phyloP scores from a whole-genome alignment of 2,888 invertebrate species.

The Agrotis exclamationis region DNA sequence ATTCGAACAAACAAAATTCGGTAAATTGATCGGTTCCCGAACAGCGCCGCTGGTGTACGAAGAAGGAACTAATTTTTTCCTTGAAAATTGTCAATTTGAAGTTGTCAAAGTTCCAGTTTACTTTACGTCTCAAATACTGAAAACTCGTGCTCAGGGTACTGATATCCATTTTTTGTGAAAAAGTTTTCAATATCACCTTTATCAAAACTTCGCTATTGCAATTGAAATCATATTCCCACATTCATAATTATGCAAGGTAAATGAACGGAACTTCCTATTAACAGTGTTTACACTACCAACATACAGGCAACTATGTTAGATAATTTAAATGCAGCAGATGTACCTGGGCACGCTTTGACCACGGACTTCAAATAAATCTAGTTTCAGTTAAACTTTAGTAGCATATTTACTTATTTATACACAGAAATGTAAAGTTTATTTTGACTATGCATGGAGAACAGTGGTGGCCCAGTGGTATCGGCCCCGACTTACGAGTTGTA shows the following conservation, averaged over 20 bases:
- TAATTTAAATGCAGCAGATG: slow-evolving; percentile 1
- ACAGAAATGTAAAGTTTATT: neutral
- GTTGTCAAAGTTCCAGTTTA: too few species aligned
- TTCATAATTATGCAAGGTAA: slow-evolving; percentile 4
- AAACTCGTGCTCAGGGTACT: too few species aligned
- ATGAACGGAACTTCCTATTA: neutral
- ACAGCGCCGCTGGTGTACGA: too few species aligned
- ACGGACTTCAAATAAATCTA: slow-evolving; percentile 2
- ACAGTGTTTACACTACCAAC: neutral
- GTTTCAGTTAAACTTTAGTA: slow-evolving; percentile 1
- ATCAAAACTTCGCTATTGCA: neutral
- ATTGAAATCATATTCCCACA: neutral
- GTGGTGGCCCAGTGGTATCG: too few species aligned
- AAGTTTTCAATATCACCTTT: too few species aligned
- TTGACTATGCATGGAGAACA: neutral
- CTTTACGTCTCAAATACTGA: too few species aligned
- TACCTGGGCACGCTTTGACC: neutral
- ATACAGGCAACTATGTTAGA: neutral
- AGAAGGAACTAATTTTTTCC: too few species aligned
- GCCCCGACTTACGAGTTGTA: too few species aligned
- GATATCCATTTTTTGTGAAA: too few species aligned
- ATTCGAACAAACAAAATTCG: too few species aligned
- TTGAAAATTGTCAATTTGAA: too few species aligned
- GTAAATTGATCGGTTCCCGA: too few species aligned
- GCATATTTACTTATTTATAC: neutral